These are phyloP conservation scores for Beaufortia kweichowensis DNA, from an alignment of 2,113 vertebrate genomes.

Conservation along the genomic window DNA sequence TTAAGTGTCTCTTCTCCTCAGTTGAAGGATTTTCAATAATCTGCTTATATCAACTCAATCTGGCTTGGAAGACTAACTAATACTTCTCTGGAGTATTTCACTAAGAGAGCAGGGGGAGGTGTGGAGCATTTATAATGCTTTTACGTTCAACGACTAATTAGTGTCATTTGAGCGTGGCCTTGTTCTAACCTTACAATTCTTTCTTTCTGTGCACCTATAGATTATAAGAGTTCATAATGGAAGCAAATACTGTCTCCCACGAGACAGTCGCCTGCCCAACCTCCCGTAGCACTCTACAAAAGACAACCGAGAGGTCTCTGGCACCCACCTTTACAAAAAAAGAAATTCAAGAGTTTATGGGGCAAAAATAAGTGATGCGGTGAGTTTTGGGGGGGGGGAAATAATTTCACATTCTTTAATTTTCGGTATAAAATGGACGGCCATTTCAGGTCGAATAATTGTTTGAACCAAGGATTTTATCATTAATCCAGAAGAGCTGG, in stretches of 20 bases:
- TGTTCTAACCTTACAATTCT: constrained; percentile 36
- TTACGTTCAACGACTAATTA: constrained; percentile 32
- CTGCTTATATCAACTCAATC: constrained; percentile 12
- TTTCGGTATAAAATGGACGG: constrained; percentile 95
- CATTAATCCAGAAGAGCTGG: constrained; percentile 98
- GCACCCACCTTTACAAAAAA: constrained; percentile 60
- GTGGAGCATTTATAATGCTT: constrained; percentile 12
- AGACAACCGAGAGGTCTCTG: constrained; percentile 66
- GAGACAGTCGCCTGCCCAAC: constrained; percentile 15
- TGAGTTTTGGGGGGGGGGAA: constrained; percentile 72
- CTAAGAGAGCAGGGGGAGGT: background rate
- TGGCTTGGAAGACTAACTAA: constrained; percentile 10
- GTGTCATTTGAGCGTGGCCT: constrained; percentile 37
- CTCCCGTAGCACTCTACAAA: constrained; percentile 59
- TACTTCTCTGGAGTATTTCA: background rate
- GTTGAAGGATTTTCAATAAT: background rate
- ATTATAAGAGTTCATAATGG: constrained; percentile 29
- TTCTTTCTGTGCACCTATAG: constrained; percentile 21
- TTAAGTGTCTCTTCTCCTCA: background rate
- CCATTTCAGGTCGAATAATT: constrained; percentile 99
- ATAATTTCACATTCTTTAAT: constrained; percentile 98
- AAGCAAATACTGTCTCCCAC: constrained; percentile 32
- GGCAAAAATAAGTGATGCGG: constrained; percentile 89
- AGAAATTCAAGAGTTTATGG: constrained; percentile 78
- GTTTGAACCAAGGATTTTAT: constrained; percentile 99